Conservation (phyloP, 2,113 vertebrate species). For the Lagopus leucura region DNA sequence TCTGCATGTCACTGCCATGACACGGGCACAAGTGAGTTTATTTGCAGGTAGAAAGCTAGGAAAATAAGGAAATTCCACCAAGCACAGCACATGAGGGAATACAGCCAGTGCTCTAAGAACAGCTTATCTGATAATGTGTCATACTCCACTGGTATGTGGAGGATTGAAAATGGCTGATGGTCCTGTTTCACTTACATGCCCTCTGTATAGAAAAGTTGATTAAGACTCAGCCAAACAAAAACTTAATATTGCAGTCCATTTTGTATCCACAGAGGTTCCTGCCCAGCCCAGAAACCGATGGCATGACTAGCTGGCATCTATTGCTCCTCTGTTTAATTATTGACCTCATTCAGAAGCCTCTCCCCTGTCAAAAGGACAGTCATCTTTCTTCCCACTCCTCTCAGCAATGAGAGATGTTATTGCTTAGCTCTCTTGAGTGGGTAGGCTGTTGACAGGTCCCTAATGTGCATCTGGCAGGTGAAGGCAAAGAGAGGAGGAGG, state of each 20-base stretch:
- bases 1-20: accelerated
- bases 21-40: accelerated
- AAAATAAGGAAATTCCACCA: not conserved
- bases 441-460: not conserved
- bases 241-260: not conserved
- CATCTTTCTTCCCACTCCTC: not conserved
- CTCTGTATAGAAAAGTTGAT: not conserved
- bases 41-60: not conserved
- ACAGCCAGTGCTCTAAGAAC: not conserved
- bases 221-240: not conserved
- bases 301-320: not conserved
- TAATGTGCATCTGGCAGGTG: not conserved
- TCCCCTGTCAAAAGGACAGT: not conserved
- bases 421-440: not conserved
- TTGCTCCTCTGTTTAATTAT: not conserved
- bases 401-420: not conserved
- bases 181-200: not conserved
- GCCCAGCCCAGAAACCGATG: not conserved
- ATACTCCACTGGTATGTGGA: not conserved
- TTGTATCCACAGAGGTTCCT: not conserved
- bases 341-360: not conserved
- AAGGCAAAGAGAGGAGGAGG: not conserved
- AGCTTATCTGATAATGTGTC: not conserved
- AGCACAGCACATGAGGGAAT: accelerated
- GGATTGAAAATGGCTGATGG: not conserved